phyloP scores from a whole-genome alignment of 1,140 invertebrate genomes.

The Lepidurus couesii region DNA sequence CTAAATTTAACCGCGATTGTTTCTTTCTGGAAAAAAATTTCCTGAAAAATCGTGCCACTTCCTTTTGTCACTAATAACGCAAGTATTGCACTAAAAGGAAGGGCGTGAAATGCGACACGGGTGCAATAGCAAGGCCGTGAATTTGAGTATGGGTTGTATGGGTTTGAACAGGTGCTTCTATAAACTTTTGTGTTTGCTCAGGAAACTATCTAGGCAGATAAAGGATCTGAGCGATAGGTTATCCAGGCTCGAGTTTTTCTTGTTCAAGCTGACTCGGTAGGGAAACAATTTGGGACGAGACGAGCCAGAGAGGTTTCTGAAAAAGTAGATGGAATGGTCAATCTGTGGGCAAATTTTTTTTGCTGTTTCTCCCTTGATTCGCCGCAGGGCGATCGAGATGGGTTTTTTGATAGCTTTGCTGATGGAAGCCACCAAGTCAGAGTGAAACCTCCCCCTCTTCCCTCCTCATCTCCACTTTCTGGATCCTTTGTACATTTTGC shows the following conservation, averaged over 20 bases:
- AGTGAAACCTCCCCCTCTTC: not conserved
- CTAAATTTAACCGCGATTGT: too few relatives aligned
- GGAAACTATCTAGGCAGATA: not conserved
- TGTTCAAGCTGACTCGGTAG: not conserved
- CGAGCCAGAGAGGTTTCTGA: not conserved
- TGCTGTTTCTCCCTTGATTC: not conserved
- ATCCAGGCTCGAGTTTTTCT: not conserved
- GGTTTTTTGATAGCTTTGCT: constrained; percentile 14
- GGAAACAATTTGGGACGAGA: not conserved
- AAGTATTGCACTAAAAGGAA: too few relatives aligned
- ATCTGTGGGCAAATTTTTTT: not conserved
- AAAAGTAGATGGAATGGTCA: not conserved
- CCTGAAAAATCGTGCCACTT: too few relatives aligned
- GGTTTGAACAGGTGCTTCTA: not conserved
- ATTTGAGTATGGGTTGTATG: not conserved
- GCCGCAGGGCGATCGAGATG: not conserved
- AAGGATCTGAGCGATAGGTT: not conserved
- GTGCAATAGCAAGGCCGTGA: not conserved
- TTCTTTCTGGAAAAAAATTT: too few relatives aligned
- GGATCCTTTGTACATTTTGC: not conserved
- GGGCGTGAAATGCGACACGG: not conserved
- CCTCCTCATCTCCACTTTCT: not conserved
- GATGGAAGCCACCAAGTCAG: constrained; percentile 17
- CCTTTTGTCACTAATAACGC: too few relatives aligned
- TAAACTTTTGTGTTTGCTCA: not conserved